Conservation (phyloP, 2,888 invertebrate genomes). For the Ichneumoninae sp. region DNA sequence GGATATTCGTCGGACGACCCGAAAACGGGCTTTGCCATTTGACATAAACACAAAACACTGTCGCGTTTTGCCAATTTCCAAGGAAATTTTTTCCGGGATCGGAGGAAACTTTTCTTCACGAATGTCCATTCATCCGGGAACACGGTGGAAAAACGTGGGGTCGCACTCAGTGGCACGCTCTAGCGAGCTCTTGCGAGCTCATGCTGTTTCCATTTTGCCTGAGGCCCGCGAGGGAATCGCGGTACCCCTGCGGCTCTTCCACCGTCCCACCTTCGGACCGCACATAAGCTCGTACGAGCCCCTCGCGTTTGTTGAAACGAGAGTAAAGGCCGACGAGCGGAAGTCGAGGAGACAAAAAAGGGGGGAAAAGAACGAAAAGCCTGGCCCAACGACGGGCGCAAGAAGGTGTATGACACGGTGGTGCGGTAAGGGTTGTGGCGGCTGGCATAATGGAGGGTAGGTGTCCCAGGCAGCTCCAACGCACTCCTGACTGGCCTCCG, state of each 20-base stretch:
- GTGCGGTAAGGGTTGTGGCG: constrained; percentile 27
- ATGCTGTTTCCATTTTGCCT: constrained; percentile 10
- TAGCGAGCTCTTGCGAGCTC: neutral
- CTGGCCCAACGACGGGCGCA: neutral
- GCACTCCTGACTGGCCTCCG: constrained; percentile 33
- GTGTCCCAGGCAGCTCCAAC: constrained; percentile 26
- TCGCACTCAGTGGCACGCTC: neutral
- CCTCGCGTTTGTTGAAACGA: constrained; percentile 46
- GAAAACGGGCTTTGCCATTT: too few relatives aligned
- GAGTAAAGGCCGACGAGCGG: constrained; percentile 30
- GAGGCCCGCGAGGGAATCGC: constrained; percentile 28
- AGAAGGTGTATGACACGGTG: constrained; percentile 35
- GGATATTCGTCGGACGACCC: too few relatives aligned
- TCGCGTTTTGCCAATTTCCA: too few relatives aligned
- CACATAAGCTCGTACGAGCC: neutral
- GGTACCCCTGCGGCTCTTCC: constrained; percentile 43
- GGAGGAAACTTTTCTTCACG: constrained; percentile 3
- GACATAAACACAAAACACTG: too few relatives aligned
- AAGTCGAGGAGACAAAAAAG: constrained; percentile 38
- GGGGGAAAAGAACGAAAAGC: constrained; percentile 9
- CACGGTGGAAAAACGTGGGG: constrained; percentile 29
- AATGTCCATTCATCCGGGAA: constrained; percentile 1
- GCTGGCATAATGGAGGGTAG: constrained; percentile 47
- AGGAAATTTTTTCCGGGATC: neutral
- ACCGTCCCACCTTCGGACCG: constrained; percentile 10